Percentiles rank a stretch among this genome's conserved stretches.
Evolutionary conservation across 2,113 vertebrate genomes (phyloP).

Genomic region (Capreolus pygargus): DNA sequence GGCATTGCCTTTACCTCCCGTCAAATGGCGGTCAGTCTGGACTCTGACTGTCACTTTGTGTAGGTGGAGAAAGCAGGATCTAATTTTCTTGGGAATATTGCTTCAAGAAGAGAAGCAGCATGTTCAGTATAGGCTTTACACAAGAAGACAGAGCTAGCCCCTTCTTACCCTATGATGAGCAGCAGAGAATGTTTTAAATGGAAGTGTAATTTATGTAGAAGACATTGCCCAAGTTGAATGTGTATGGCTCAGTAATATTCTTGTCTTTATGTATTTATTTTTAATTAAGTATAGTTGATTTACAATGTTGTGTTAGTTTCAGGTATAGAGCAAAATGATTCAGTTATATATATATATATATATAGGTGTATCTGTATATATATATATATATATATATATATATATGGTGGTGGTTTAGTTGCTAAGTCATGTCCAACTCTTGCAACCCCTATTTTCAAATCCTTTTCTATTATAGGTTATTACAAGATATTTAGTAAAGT

Average conservation of each 20-base stretch:
- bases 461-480: neutral
- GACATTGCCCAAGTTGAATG: neutral
- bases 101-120: neutral
- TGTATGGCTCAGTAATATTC: neutral
- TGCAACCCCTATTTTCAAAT: neutral
- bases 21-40: neutral
- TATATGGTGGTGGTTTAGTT: too few species aligned
- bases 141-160: neutral
- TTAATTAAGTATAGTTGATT: neutral
- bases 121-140: neutral
- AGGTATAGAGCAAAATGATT: neutral
- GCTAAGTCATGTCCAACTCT: too few species aligned
- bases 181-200: neutral
- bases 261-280: neutral
- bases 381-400: neutral
- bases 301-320: neutral
- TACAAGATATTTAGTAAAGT: neutral
- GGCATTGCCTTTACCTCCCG: neutral
- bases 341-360: neutral
- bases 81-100: neutral
- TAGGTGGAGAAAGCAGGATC: neutral
- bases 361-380: rapidly evolving
- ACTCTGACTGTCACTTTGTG: neutral
- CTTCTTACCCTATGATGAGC: neutral
- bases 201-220: neutral